These are phyloP conservation scores for Rhaphigaster nebulosa DNA, from an alignment of 2,888 invertebrate species.

Conservation along the genomic window DNA sequence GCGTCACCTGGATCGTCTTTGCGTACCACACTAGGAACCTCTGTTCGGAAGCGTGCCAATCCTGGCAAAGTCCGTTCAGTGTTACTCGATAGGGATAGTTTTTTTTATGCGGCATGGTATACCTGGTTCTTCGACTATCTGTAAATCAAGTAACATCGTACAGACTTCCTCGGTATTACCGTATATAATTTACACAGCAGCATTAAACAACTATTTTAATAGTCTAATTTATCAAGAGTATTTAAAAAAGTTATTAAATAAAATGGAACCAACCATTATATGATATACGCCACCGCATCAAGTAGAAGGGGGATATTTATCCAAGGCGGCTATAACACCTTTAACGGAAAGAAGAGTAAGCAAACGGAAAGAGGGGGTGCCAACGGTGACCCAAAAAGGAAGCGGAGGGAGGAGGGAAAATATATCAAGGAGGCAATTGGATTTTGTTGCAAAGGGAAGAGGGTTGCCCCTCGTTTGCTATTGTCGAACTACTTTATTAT, in stretches of 20 bases:
- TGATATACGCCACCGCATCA: neutral
- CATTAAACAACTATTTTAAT: too few relatives aligned
- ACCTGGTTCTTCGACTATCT: too few relatives aligned
- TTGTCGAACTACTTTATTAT: constrained; percentile 35
- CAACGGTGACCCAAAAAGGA: neutral
- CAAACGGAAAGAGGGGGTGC: neutral
- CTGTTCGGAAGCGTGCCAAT: too few relatives aligned
- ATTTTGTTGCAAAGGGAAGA: constrained; percentile 24
- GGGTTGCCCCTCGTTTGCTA: neutral
- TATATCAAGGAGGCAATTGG: constrained; percentile 48
- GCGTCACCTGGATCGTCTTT: too few relatives aligned
- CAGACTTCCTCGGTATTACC: too few relatives aligned
- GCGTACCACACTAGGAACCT: too few relatives aligned
- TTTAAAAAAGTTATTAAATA: neutral
- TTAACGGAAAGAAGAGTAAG: constrained; percentile 2
- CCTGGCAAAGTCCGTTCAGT: too few relatives aligned
- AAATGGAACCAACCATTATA: neutral
- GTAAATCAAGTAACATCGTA: too few relatives aligned
- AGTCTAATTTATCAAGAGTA: too few relatives aligned
- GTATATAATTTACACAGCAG: too few relatives aligned
- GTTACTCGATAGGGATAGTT: too few relatives aligned
- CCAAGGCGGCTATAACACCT: constrained; percentile 32
- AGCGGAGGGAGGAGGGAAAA: constrained; percentile 18
- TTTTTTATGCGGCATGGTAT: too few relatives aligned
- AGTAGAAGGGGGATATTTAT: neutral